Base-by-base conservation (phyloP, 2,888 invertebrate species). In the Drosophila greeni region DNA sequence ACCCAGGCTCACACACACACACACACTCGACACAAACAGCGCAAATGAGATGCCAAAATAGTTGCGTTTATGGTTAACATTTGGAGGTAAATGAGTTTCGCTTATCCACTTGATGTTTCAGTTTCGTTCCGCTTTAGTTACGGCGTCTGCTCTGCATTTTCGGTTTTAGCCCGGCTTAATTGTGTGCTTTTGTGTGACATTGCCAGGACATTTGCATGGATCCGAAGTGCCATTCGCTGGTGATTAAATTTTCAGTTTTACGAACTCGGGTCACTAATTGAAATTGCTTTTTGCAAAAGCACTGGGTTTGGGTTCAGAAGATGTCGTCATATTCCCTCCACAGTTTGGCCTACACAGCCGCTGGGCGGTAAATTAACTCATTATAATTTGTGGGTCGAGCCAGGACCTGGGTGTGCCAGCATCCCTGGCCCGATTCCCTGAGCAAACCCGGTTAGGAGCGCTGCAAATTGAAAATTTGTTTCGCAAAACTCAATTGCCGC, bases 201-300 rank as follows among this genome's bases (percentile, higher is more conserved):
- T 72, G 40, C 42, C 55, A 70, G 54, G 24, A 65, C 66, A 74
- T 74, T 77, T 72, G 62, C 75, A 64, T 37, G 47, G 43, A 48
- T 45, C 24, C 51, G 23, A 47, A 65, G 29, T 33, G 66, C 76
- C 71, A 77, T 77, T 66, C 60, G 64, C 65, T 69, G 68, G 73
- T 74, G 80, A 76, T 76, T 74, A 74, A 82, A 82, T 76, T 79
- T 74, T 52, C 73, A 66, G 68, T 72, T 59, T 73, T 72, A 82
- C 70, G 57, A 60, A 65, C 65, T 70, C 58, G 45, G 36, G 52
- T 48, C 70, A 72, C 81, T 81, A 81, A 81, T 81, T 81, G 80
- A 81, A 81, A 81, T 81, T 83, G 83, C 76, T 81, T 81, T 83
- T 72, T 64, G n/a, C 73, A 62, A 77, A 77, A 72, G 62, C 82